Evolutionary conservation across 2,797 vertebrate species (phyloP).

Genomic region (Pyrrhura leucotis): DNA sequence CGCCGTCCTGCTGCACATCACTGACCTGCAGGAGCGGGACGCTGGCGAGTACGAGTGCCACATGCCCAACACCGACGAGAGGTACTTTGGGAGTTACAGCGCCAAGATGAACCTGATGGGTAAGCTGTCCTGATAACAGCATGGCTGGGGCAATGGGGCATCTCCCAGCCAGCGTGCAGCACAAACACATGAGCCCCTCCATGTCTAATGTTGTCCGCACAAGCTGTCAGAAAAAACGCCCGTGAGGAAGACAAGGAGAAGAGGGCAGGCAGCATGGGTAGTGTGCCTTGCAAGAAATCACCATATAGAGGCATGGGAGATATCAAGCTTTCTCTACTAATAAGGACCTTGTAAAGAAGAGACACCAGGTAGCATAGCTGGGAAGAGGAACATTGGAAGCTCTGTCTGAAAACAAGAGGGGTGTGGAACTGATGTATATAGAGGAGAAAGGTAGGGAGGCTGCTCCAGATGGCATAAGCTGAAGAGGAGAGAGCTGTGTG

Average conservation of each 20-base stretch:
- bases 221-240: not conserved
- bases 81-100: slow-evolving; percentile 1
- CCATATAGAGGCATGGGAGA: fast-evolving
- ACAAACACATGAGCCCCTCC: fast-evolving
- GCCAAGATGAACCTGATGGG: slow-evolving; percentile 78
- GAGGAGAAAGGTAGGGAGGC: not conserved
- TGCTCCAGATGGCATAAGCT: not conserved
- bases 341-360: not conserved
- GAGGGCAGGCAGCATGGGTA: not conserved
- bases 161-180: fast-evolving
- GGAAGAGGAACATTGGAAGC: not conserved
- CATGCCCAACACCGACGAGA: slow-evolving; percentile 78
- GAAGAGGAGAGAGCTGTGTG: not conserved
- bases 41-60: slow-evolving; percentile 91
- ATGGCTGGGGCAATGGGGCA: fast-evolving
- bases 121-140: slow-evolving; percentile 23
- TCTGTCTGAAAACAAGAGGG: not conserved
- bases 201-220: fast-evolving
- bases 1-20: slow-evolving; percentile 87
- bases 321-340: not conserved
- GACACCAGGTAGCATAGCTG: fast-evolving
- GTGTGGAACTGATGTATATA: fast-evolving
- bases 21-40: slow-evolving; percentile 82
- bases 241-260: fast-evolving
- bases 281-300: not conserved